A percentile compares a stretch with the other conserved stretches of the same genome.
Conservation (phyloP, 1,140 invertebrate species). For the Solenopsis invicta region DNA sequence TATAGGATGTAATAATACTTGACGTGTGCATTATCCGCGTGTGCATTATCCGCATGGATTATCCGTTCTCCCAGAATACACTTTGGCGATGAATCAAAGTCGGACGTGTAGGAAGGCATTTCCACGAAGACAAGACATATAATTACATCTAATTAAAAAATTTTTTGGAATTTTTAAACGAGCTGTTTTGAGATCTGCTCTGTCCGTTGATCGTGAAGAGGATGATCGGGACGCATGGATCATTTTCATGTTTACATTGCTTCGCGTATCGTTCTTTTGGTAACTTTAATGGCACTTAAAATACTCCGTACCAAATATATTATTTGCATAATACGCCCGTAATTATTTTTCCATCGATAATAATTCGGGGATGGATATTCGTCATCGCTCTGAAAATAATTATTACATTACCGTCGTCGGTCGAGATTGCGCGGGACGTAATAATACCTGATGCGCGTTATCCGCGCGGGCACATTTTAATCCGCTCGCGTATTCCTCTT, state of each 20-base stretch:
- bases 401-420: constrained; percentile 48
- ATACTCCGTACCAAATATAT: constrained; percentile 1
- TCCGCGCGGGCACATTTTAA: constrained; percentile 17
- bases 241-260: constrained; percentile 17
- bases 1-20: constrained; percentile 3
- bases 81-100: neutral
- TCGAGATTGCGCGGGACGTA: constrained; percentile 7
- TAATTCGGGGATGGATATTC: constrained; percentile 22
- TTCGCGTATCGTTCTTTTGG: neutral
- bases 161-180: neutral
- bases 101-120: neutral
- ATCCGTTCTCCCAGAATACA: neutral
- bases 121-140: neutral
- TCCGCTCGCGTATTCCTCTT: neutral
- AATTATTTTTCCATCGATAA: constrained; percentile 54
- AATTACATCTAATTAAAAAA: neutral
- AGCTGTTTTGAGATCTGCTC: neutral
- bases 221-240: neutral
- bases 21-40: neutral
- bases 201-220: neutral
- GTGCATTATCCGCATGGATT: neutral
- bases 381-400: constrained; percentile 29
- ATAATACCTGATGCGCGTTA: constrained; percentile 36
- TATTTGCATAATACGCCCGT: constrained; percentile 45
- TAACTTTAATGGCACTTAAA: constrained; percentile 42